phyloP scores from a whole-genome alignment of 2,797 vertebrate species.

The Chloroceryle amazona region DNA sequence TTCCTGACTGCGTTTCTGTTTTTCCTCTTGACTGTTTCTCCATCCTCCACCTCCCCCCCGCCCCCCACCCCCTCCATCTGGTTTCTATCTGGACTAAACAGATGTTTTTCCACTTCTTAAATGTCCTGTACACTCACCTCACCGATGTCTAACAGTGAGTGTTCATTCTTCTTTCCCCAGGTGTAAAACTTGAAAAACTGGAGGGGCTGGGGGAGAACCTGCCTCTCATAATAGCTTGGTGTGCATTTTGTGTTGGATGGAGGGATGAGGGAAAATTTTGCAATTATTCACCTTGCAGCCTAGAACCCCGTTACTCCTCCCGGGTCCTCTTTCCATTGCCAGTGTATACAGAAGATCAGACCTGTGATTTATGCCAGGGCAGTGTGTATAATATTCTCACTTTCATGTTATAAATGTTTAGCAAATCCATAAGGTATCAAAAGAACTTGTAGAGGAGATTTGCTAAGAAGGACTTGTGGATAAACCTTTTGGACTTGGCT shows the following conservation, averaged over 20 bases:
- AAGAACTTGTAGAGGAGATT: conserved; percentile 45
- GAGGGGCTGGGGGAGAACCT: not conserved
- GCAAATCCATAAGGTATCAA: conserved; percentile 66
- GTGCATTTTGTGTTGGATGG: not conserved
- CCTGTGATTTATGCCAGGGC: conserved; percentile 55
- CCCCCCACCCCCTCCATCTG: conserved; percentile 71
- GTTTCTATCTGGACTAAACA: conserved; percentile 81
- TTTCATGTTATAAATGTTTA: conserved; percentile 72
- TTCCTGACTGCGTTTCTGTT: conserved; percentile 70
- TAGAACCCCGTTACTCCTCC: not conserved
- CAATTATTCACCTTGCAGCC: not conserved
- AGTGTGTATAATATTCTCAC: conserved; percentile 49
- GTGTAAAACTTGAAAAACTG: conserved; percentile 64
- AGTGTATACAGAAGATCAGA: conserved; percentile 44
- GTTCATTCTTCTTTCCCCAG: conserved; percentile 72
- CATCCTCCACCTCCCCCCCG: not conserved
- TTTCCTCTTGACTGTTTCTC: conserved; percentile 36
- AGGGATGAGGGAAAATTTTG: conserved; percentile 7
- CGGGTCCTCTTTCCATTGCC: not conserved
- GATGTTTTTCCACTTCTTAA: conserved; percentile 83
- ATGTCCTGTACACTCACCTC: conserved; percentile 54
- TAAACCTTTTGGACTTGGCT: conserved; percentile 39
- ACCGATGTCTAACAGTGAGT: not conserved
- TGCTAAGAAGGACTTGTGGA: not conserved
- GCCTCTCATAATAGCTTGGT: not conserved